These are phyloP conservation scores for Urocyon cinereoargenteus DNA, from an alignment of 2,797 vertebrate genomes.

Conservation along the genomic window DNA sequence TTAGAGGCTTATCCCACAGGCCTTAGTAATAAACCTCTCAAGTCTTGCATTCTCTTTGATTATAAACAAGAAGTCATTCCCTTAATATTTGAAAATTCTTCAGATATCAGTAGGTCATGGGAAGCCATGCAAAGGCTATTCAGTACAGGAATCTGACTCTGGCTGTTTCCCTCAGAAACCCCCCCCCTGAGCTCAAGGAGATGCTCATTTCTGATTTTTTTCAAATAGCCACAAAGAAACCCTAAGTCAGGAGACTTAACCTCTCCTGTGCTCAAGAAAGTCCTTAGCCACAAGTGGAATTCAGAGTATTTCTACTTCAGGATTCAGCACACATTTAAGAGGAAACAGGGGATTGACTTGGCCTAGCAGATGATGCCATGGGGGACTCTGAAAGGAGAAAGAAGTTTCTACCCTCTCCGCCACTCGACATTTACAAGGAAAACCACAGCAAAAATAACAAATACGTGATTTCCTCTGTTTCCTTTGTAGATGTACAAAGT, in stretches of 20 bases:
- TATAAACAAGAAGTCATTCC: neutral
- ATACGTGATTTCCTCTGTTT: neutral
- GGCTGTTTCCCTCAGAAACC: slow-evolving; percentile 68
- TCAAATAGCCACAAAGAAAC: slow-evolving; percentile 17
- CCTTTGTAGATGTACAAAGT: neutral
- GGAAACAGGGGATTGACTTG: neutral
- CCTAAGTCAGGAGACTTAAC: neutral
- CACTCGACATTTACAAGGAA: neutral
- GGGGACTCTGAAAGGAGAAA: neutral
- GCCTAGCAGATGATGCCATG: neutral
- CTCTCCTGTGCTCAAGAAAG: neutral
- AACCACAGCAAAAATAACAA: neutral
- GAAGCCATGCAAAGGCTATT: slow-evolving; percentile 60
- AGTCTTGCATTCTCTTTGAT: slow-evolving; percentile 50
- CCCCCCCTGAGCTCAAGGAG: slow-evolving; percentile 50
- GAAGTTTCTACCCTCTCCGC: neutral
- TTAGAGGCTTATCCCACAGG: neutral
- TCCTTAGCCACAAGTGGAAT: neutral
- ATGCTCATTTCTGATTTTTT: slow-evolving; percentile 73
- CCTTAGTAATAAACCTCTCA: neutral
- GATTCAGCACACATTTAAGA: neutral
- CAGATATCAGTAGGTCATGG: neutral
- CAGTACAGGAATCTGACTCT: neutral
- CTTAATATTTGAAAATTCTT: slow-evolving; percentile 62
- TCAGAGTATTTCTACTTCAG: neutral